Conservation (phyloP, 2,797 vertebrate species). For the Chelonia mydas region DNA sequence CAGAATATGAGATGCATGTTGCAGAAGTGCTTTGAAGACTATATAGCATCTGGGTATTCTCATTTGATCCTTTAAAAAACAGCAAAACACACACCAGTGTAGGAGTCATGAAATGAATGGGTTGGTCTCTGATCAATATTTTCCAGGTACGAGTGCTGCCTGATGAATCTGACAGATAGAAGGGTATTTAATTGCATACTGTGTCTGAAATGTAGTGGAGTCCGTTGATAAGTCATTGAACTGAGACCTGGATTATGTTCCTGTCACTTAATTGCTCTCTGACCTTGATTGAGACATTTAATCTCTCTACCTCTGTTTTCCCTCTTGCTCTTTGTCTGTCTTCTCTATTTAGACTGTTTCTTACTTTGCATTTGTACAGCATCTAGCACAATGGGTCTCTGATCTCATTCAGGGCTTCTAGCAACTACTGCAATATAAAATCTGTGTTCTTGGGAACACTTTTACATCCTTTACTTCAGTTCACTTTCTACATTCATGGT, state of each 20-base stretch:
- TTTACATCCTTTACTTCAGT: neutral
- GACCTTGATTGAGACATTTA: neutral
- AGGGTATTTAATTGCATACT: neutral
- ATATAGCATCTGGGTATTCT: accelerated
- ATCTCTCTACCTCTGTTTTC: neutral
- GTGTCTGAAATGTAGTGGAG: neutral
- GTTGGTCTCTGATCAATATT: neutral
- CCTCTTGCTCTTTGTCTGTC: neutral
- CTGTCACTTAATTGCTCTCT: neutral
- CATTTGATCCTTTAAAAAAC: too few relatives aligned
- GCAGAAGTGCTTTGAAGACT: neutral
- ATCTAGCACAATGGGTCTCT: neutral
- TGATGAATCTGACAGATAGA: neutral
- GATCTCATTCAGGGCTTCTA: neutral
- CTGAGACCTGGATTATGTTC: neutral
- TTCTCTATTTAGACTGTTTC: neutral
- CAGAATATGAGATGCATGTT: too few relatives aligned
- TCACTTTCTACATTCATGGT: neutral
- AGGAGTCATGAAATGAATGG: neutral
- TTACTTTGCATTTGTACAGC: accelerated
- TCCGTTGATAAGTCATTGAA: neutral
- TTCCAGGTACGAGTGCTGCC: neutral
- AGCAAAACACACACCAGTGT: neutral
- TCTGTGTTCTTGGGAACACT: neutral
- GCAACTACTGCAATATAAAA: accelerated